These are phyloP conservation scores for Pemphredon lugubris DNA, from an alignment of 2,888 invertebrate genomes.

Conservation along the genomic window DNA sequence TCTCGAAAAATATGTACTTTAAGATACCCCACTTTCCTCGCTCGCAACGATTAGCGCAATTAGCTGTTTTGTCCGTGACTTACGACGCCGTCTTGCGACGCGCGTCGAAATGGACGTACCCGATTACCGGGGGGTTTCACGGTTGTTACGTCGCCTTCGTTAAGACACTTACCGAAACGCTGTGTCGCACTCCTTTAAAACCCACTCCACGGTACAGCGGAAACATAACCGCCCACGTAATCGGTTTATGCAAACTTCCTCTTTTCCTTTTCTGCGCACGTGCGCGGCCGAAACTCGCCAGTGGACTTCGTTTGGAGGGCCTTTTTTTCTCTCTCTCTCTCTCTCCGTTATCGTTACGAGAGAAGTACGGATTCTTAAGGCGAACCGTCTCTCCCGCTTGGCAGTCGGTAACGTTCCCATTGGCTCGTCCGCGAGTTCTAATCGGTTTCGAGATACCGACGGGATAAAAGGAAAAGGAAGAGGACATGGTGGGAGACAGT, in stretches of 20 bases:
- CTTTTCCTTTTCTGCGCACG: no score
- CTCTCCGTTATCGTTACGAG: no score
- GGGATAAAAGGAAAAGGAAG: slow-evolving; percentile 7
- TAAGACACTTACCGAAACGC: not conserved
- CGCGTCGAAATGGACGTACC: slow-evolving; percentile 19
- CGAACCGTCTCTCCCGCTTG: no score
- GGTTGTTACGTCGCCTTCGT: slow-evolving; percentile 9
- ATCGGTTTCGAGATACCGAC: slow-evolving; percentile 49
- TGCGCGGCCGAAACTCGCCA: no score
- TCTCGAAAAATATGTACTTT: slow-evolving; percentile 25
- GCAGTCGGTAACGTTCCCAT: slow-evolving; percentile 2
- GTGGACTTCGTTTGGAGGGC: no score
- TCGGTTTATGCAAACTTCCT: no score
- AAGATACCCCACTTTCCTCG: not conserved
- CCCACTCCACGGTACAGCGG: no score
- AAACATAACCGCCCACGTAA: no score
- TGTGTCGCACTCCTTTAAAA: not conserved
- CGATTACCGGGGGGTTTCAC: slow-evolving; percentile 19
- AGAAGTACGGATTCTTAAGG: no score
- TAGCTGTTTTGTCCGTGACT: slow-evolving; percentile 2
- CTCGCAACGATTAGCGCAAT: slow-evolving; percentile 5
- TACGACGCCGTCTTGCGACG: not conserved
- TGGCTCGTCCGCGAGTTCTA: slow-evolving; percentile 44
- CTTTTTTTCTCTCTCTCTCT: no score
- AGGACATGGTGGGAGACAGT: slow-evolving; percentile 12